Evolutionary conservation across 2,797 vertebrate species (phyloP).

Genomic region (Crocodylus rhombifer): DNA sequence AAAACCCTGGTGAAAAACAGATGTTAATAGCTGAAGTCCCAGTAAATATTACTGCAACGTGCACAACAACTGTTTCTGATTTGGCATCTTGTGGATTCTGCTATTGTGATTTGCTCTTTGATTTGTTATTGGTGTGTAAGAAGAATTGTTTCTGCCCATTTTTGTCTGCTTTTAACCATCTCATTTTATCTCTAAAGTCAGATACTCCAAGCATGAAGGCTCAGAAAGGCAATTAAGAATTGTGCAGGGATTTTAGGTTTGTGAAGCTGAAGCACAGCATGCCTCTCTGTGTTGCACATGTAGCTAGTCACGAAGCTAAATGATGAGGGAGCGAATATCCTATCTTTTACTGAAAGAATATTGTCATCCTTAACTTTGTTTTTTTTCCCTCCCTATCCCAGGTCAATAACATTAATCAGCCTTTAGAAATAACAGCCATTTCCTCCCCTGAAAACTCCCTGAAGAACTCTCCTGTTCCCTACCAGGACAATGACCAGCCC

Average conservation of each 20-base stretch:
- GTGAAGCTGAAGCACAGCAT: accelerated
- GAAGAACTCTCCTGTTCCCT: conserved; percentile 88
- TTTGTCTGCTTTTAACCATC: neutral
- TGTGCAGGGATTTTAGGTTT: accelerated
- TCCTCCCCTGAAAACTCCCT: conserved; percentile 97
- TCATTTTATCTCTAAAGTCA: neutral
- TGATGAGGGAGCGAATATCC: neutral
- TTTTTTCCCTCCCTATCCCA: conserved; percentile 73
- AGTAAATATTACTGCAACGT: neutral
- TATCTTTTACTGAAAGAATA: neutral
- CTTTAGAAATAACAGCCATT: conserved; percentile 98
- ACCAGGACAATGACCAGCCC: conserved; percentile 93
- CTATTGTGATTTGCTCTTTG: neutral
- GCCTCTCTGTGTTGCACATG: neutral
- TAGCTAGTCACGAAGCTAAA: neutral
- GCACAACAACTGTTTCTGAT: neutral
- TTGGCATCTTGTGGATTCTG: no score
- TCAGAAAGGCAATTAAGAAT: neutral
- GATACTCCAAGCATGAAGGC: neutral
- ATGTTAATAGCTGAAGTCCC: no score
- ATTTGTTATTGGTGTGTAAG: neutral
- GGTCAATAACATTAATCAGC: conserved; percentile 99
- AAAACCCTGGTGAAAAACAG: no score
- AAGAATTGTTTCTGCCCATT: neutral
- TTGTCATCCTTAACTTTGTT: conserved; percentile 48